A percentile compares a stretch with the other conserved stretches of the same genome.
Evolutionary conservation across 2,797 vertebrate species (phyloP).

Genomic region (Austrolebias charrua): DNA sequence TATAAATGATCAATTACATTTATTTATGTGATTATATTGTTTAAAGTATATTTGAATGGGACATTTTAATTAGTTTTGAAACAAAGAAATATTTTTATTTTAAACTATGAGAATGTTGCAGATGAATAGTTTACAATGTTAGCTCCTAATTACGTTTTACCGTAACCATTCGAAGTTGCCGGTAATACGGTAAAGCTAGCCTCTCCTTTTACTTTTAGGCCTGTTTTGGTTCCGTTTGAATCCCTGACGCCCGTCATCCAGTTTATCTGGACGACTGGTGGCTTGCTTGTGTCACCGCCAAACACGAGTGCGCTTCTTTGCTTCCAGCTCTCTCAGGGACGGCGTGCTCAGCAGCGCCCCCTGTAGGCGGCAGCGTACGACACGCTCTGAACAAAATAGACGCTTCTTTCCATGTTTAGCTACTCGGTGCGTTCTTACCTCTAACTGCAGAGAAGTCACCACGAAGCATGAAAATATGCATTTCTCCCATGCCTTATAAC

Average conservation of each 20-base stretch:
- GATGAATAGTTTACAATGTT: constrained; percentile 5
- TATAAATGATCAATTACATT: constrained; percentile 52
- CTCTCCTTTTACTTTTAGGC: not conserved
- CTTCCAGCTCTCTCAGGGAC: not conserved
- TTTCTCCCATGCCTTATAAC: constrained; percentile 56
- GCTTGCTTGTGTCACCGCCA: constrained; percentile 15
- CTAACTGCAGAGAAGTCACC: constrained; percentile 27
- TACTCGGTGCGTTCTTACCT: constrained; percentile 15
- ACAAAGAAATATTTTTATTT: constrained; percentile 28
- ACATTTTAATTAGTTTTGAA: constrained; percentile 24
- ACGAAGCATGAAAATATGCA: constrained; percentile 54
- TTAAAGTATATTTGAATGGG: constrained; percentile 10
- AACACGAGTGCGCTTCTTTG: constrained; percentile 4
- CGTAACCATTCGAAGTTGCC: constrained; percentile 25
- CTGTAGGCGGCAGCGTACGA: constrained; percentile 23
- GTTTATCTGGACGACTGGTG: not conserved
- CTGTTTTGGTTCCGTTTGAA: constrained; percentile 4
- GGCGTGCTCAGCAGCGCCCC: constrained; percentile 13
- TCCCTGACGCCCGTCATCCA: constrained; percentile 10
- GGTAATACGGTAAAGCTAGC: not conserved
- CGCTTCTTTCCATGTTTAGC: constrained; percentile 4
- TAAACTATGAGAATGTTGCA: constrained; percentile 15
- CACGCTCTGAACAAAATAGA: constrained; percentile 8
- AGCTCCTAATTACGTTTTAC: constrained; percentile 25
- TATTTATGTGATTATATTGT: constrained; percentile 29